Base-by-base conservation (phyloP, 2,113 vertebrate genomes). In the Piprites chloris region DNA sequence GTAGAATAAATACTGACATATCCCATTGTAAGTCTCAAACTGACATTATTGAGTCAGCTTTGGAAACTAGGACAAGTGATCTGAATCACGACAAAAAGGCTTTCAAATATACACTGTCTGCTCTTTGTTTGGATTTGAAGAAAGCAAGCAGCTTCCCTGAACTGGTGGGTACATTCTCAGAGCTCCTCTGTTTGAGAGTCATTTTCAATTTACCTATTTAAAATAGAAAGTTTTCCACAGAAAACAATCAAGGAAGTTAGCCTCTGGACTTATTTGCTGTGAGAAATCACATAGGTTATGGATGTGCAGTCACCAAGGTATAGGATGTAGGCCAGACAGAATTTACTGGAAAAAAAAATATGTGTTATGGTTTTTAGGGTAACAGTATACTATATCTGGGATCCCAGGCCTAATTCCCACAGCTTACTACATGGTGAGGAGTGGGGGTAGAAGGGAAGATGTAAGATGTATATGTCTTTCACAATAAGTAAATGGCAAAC, bases 11-110 rank as follows among this genome's bases (percentile, higher is more conserved):
- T 94, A 94, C 84, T 93, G 91, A 95, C 91, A 90, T 93, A 95
- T 69, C 87, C 87, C 68, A 96, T 93, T 95, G 90, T 96, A 90
- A 62, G 50, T 65, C 91, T 95, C 15, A 22, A 85, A 62, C 82
- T 76, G 69, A 95, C 62, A 76, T 89, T 94, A 94, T 55, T 67
- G 16, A 96, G 91, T 77, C 12, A 3, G 86, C 33, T 95, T 95
- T 96, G 71, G 83, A 96, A 97, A 95, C 92, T 91, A 94, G 93
- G 95, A 92, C 95, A 95, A 96, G 95, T 73, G 81, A 95, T 81
- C 59, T 93, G 88, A 95, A 93, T 96, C 88, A 93, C 15, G 56
- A 91, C 80, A 94, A 93, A 97, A 95, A 89, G 65, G 90, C 89
- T 96, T 96, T 93, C 93, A 95, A 91, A 95, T 46, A 83, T 61